Evolutionary conservation across 2,888 invertebrate genomes (phyloP), one percentile per base, ranked within the genome.

Genomic region (Ligdia adustata): DNA sequence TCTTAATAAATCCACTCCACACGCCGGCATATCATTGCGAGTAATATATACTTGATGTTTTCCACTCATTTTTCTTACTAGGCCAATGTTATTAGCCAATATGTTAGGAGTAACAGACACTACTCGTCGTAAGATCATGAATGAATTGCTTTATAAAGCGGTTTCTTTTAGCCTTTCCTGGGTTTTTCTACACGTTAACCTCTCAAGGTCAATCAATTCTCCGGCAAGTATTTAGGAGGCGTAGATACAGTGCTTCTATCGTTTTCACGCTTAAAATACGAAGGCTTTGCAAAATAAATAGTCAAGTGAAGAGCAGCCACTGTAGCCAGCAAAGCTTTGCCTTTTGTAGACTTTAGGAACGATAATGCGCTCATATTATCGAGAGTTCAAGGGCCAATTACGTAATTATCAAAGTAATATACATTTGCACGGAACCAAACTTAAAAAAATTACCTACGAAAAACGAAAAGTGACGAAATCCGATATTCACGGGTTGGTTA

Each of bases 11-110:
- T 92, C 81, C 27, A 94, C 72, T 12, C 93, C 94, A 61, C 85
- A 78, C 39, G 87, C 69, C 2, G 94, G 94, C 82, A 94, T 91
- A 73, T 93, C 92, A 28, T 88, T 79, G 9, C 94, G 90, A n/a
- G 94, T 93, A 32, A 95, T 80, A 46, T 92, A 92, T 42, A 95
- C 92, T 69, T 91, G 91, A 13, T 91, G 87, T 20, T 61, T 64
- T 37, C 49, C 59, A 57, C 82, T 81, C 87, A 88, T 89, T 39
- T 72, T 83, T 62, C 75, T 76, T 5, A 62, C 57, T 29, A 61
- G 58, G 13, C 61, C 43, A 48, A 57, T 53, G 53, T 53, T 52
- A 33, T 57, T 56, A 18, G 62, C 55, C 40, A 78, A 56, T 70
- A 77, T 64, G 53, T 42, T 51, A 41, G 55, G 50, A 27, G 56